Percentiles rank a stretch among this genome's conserved stretches.
phyloP scores from a whole-genome alignment of 2,113 vertebrate species.

The Seriola aureovittata region DNA sequence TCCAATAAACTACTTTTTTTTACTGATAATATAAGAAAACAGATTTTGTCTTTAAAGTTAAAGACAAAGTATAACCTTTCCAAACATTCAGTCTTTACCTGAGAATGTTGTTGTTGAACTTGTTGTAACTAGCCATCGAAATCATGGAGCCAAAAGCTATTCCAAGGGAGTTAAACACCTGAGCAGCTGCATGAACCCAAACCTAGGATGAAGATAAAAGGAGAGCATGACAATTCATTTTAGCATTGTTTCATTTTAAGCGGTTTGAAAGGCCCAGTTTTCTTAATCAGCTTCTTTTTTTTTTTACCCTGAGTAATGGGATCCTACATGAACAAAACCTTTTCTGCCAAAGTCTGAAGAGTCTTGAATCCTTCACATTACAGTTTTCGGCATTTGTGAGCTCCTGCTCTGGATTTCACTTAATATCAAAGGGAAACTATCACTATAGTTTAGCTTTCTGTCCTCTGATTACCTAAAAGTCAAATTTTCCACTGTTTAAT shows the following conservation, averaged over 20 bases:
- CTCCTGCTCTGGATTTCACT: not conserved
- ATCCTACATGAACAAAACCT: too few relatives aligned
- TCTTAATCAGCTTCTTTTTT: too few relatives aligned
- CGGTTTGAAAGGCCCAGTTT: not conserved
- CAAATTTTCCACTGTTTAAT: not conserved
- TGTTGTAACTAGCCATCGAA: constrained; percentile 87
- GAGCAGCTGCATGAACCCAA: constrained; percentile 85
- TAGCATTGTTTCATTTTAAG: not conserved
- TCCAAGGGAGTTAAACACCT: constrained; percentile 86
- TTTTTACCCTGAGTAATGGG: too few relatives aligned
- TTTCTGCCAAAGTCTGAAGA: too few relatives aligned
- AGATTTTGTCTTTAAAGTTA: too few relatives aligned
- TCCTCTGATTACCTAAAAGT: not conserved
- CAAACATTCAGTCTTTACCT: constrained; percentile 62
- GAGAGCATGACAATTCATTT: not conserved
- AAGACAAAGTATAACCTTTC: not conserved
- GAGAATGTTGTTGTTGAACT: constrained; percentile 84
- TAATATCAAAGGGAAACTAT: not conserved
- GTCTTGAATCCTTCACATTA: not conserved
- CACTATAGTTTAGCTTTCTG: not conserved
- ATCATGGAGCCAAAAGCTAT: constrained; percentile 84
- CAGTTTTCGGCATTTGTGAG: not conserved
- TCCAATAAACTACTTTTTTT: too few relatives aligned
- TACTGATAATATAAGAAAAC: too few relatives aligned
- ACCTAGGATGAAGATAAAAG: constrained; percentile 66